These are phyloP conservation scores for Lindbergichthys nudifrons DNA, from an alignment of 2,797 vertebrate species.

Conservation along the genomic window DNA sequence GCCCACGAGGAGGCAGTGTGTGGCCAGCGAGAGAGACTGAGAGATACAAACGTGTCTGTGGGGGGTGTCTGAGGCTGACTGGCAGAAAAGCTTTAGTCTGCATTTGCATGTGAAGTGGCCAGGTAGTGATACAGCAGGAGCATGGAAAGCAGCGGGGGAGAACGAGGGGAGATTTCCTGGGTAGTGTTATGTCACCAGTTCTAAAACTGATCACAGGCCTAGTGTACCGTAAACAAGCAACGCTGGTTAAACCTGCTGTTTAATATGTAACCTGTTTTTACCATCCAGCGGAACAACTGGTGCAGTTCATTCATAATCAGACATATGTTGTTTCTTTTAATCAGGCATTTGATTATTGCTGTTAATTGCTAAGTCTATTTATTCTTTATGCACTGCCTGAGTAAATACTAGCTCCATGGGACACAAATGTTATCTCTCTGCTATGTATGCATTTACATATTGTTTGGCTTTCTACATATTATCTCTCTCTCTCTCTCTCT, in stretches of 20 bases:
- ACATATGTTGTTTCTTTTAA: constrained; percentile 66
- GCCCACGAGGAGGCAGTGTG: constrained; percentile 86
- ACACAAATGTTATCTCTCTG: constrained; percentile 74
- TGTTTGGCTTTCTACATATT: constrained; percentile 74
- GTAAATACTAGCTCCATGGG: constrained; percentile 68
- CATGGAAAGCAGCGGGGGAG: constrained; percentile 26
- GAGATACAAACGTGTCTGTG: constrained; percentile 49
- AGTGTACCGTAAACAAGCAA: constrained; percentile 17
- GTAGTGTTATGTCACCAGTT: constrained; percentile 63
- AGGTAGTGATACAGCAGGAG: constrained; percentile 62
- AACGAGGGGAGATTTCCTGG: constrained; percentile 46
- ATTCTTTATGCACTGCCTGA: constrained; percentile 64
- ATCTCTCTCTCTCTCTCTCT: constrained; percentile 44
- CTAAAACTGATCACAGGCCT: constrained; percentile 37
- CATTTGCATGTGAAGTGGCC: constrained; percentile 76
- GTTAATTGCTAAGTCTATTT: constrained; percentile 67
- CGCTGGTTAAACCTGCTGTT: constrained; percentile 23
- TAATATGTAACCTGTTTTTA: constrained; percentile 39
- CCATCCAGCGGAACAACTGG: constrained; percentile 34
- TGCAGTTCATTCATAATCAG: constrained; percentile 63
- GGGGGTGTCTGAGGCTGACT: constrained; percentile 59
- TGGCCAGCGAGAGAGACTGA: constrained; percentile 55
- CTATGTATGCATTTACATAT: constrained; percentile 77
- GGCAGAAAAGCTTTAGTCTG: constrained; percentile 51
- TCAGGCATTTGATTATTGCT: constrained; percentile 63